These are phyloP conservation scores for Lateolabrax maculatus DNA, from an alignment of 2,797 vertebrate genomes.

Conservation along the genomic window DNA sequence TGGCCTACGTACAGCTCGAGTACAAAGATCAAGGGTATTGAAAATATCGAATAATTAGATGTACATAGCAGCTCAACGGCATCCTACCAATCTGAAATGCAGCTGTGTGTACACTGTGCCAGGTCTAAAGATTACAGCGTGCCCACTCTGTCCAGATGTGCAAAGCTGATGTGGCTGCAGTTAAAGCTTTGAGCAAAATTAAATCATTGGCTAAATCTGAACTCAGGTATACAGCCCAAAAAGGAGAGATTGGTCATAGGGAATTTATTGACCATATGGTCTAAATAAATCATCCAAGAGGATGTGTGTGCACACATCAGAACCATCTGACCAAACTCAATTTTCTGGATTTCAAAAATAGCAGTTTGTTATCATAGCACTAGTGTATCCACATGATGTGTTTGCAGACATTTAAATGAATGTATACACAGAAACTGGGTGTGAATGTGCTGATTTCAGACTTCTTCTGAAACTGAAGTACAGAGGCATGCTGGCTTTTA, in stretches of 20 bases:
- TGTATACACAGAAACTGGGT: neutral
- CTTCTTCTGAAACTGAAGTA: constrained; percentile 17
- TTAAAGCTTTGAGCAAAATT: constrained; percentile 21
- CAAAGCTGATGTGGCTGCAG: constrained; percentile 45
- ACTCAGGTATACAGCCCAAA: constrained; percentile 21
- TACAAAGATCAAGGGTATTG: constrained; percentile 33
- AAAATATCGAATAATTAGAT: constrained; percentile 39
- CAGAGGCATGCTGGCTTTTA: constrained; percentile 25
- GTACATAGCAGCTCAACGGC: constrained; percentile 21
- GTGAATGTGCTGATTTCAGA: constrained; percentile 31
- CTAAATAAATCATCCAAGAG: constrained; percentile 20
- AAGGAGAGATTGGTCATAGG: constrained; percentile 8
- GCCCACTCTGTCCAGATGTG: constrained; percentile 58
- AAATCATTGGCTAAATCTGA: constrained; percentile 36
- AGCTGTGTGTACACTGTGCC: constrained; percentile 13
- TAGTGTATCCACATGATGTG: neutral
- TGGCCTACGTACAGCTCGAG: constrained; percentile 12
- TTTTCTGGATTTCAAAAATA: constrained; percentile 12
- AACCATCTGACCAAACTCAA: neutral
- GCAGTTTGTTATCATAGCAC: neutral
- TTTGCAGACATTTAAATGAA: constrained; percentile 1
- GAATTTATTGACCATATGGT: constrained; percentile 42
- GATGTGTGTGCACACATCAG: constrained; percentile 2
- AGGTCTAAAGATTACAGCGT: constrained; percentile 40
- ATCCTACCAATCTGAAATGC: constrained; percentile 23